Evolutionary conservation across 2,888 invertebrate species (phyloP).

Genomic region (Harpalus rubripes): DNA sequence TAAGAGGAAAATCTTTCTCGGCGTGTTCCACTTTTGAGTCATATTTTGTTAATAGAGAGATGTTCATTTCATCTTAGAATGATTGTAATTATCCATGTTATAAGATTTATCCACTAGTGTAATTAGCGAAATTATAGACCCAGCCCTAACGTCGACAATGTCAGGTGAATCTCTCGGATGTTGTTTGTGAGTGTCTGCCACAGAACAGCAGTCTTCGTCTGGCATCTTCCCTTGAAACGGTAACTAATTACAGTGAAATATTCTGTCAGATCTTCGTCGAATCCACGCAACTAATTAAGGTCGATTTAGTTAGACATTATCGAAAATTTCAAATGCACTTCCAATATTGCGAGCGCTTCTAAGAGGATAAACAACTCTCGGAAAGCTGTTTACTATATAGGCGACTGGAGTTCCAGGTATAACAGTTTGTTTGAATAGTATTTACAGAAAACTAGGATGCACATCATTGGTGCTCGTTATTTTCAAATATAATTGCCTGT

Average conservation of each 20-base stretch:
- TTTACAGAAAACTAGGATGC: background rate
- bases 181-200: conserved; percentile 11
- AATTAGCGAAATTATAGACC: conserved; percentile 54
- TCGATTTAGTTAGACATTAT: conserved; percentile 59
- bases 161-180: conserved; percentile 24
- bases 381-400: conserved; percentile 36
- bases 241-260: conserved; percentile 59
- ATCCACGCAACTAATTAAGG: conserved; percentile 55
- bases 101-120: background rate
- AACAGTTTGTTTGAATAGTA: background rate
- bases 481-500: background rate
- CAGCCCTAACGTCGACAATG: conserved; percentile 28
- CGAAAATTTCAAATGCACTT: conserved; percentile 59
- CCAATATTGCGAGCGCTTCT: conserved; percentile 9
- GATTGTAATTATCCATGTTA: conserved; percentile 39
- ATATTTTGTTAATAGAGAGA: background rate
- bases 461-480: background rate
- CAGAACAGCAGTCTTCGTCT: background rate
- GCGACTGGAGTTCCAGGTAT: background rate
- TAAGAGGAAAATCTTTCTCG: too few relatives aligned
- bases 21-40: background rate
- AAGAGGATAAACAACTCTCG: conserved; percentile 48
- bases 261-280: conserved; percentile 53
- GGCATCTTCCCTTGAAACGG: conserved; percentile 26
- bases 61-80: background rate